These are phyloP conservation scores for Arvicanthis niloticus DNA, from an alignment of 2,113 vertebrate species.

Conservation along the genomic window DNA sequence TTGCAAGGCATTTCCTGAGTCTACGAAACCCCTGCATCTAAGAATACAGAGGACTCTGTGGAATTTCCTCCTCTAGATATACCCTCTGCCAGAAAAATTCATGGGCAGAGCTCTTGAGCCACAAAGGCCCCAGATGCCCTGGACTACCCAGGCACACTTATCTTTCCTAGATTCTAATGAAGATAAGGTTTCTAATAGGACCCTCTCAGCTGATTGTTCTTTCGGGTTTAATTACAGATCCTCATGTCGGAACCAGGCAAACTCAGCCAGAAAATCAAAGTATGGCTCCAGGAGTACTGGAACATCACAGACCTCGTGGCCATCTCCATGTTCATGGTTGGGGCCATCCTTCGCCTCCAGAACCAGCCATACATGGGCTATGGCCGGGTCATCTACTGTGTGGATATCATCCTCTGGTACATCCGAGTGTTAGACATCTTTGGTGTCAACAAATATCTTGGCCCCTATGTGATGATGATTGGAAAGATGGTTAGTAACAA, in stretches of 20 bases:
- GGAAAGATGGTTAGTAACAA: constrained; percentile 95
- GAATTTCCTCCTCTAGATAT: constrained; percentile 70
- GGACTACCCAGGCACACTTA: not conserved
- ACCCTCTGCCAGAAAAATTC: not conserved
- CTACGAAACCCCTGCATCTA: constrained; percentile 39
- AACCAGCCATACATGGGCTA: constrained; percentile 97
- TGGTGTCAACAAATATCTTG: constrained; percentile 99
- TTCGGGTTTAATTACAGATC: constrained; percentile 88
- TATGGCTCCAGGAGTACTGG: constrained; percentile 99
- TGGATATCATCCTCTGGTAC: constrained; percentile 99
- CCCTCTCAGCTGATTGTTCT: not conserved
- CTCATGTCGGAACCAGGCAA: constrained; percentile 99
- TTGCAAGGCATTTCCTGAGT: constrained; percentile 74
- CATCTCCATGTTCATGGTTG: constrained; percentile 94
- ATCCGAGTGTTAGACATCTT: constrained; percentile 99
- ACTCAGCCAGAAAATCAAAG: constrained; percentile 97
- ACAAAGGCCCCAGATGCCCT: constrained; percentile 34
- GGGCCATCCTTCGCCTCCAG: constrained; percentile 94
- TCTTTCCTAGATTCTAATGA: not conserved
- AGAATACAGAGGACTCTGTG: constrained; percentile 52
- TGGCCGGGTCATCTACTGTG: constrained; percentile 97
- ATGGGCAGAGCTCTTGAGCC: not conserved
- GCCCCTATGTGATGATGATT: constrained; percentile 99
- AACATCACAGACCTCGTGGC: constrained; percentile 97
- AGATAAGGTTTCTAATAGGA: not conserved